Base-by-base conservation (phyloP, 2,888 invertebrate genomes). In the Athalia cordata region DNA sequence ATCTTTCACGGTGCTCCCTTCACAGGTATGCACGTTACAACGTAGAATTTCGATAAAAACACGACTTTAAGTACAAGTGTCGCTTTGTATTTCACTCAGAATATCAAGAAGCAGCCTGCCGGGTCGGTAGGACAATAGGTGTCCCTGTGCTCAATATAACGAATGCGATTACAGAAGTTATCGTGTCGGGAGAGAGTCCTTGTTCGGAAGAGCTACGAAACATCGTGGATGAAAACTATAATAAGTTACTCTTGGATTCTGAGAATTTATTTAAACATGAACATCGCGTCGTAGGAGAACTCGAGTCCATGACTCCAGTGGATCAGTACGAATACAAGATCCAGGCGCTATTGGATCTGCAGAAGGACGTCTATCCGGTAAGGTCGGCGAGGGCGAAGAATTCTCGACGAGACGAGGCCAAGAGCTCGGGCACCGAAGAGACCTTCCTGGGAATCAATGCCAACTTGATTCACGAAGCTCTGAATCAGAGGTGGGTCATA, bases 21-120 rank as follows among this genome's bases (percentile, higher is more conserved):
- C 45, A 91, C 91, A 70, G 89, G 91, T 91, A 84, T 13, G 57
- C 13, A 13, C 7, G 45, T 15, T 49, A 15, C 5, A 4, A 8
- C 4, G 55, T 47, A n/a, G 15, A 64, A 68, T 29, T 29, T 29
- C 0, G 29, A 29, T 29, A 15, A 49, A 65, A 9, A 68, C n/a
- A 61, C 29, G 29, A 29, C 29, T 29, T 29, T 29, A 29, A 29
- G 0, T 29, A 29, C 29, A 29, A 29, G 29, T 29, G 29, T 29
- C 29, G 29, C 2, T 29, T 29, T 29, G 0, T 29, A 29, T 29
- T 29, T 29, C 29, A 29, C 74, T 65, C 59, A 88, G 80, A 92
- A 90, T 86, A 90, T 92, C 78, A 94, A 93, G 86, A 84, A 87
- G 50, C 90, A 91, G 86, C 91, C 91, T 84, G 91, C 91, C 78